Evolutionary conservation across 2,797 vertebrate genomes (phyloP).

Genomic region (Lagocephalus sceleratus): DNA sequence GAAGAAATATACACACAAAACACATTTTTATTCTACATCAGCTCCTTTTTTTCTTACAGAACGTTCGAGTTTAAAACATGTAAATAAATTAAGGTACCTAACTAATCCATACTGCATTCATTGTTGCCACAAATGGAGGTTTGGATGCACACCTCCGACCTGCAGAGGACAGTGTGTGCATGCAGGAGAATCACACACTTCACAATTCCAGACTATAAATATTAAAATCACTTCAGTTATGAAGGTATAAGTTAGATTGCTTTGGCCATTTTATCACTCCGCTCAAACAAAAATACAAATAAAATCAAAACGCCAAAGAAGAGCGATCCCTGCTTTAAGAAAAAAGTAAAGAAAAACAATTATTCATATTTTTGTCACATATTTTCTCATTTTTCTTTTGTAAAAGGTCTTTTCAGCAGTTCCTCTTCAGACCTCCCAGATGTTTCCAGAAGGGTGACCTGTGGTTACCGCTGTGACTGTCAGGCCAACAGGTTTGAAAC

Average conservation of each 20-base stretch:
- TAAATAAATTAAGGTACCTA: too few species aligned
- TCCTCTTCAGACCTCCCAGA: not conserved
- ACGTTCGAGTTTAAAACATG: too few species aligned
- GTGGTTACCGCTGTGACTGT: not conserved
- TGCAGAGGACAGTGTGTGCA: conserved; percentile 37
- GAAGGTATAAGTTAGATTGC: not conserved
- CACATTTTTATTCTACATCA: too few species aligned
- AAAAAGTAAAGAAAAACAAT: too few species aligned
- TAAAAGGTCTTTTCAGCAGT: not conserved
- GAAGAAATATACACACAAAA: too few species aligned
- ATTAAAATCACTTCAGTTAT: too few species aligned
- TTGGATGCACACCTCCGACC: conserved; percentile 23
- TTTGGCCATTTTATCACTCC: not conserved
- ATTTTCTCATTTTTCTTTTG: not conserved
- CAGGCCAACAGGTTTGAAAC: too few species aligned
- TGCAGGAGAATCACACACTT: not conserved
- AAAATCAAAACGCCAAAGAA: too few species aligned
- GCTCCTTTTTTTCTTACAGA: too few species aligned
- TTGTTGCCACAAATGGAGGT: not conserved
- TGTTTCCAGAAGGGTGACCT: not conserved
- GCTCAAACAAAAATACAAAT: too few species aligned
- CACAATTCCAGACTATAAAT: not conserved
- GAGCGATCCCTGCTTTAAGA: too few species aligned
- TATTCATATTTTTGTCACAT: too few species aligned
- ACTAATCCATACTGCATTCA: not conserved